Percentiles rank a stretch among this genome's conserved stretches.
These are phyloP conservation scores for Clupea harengus DNA, from an alignment of 2,113 vertebrate species.

Conservation along the genomic window DNA sequence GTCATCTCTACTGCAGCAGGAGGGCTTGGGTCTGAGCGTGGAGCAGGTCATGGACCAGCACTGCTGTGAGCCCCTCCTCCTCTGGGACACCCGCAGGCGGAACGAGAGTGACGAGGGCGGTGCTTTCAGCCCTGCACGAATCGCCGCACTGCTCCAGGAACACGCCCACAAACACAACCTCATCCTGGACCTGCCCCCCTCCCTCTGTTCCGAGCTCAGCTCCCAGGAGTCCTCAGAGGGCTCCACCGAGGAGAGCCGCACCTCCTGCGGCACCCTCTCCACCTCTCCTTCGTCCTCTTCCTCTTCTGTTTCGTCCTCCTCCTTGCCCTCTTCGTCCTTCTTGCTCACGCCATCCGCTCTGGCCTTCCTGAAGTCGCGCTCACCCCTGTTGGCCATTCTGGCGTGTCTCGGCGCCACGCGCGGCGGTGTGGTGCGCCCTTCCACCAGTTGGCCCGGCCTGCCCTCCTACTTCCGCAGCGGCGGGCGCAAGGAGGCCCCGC, in stretches of 20 bases:
- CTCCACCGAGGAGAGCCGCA: slow-evolving; percentile 56
- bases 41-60: slow-evolving; percentile 85
- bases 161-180: slow-evolving; percentile 65
- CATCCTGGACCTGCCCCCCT: slow-evolving; percentile 57
- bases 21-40: slow-evolving; percentile 80
- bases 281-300: slow-evolving; percentile 35
- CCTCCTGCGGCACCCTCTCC: slow-evolving; percentile 45
- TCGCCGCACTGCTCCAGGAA: slow-evolving; percentile 71
- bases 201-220: slow-evolving; percentile 41
- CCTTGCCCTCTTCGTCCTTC: slow-evolving; percentile 60
- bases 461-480: slow-evolving; percentile 81
- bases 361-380: slow-evolving; percentile 85
- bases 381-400: slow-evolving; percentile 75
- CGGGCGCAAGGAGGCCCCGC: slow-evolving; percentile 76
- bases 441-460: slow-evolving; percentile 72
- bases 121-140: slow-evolving; percentile 60
- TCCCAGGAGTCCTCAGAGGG: slow-evolving; percentile 63
- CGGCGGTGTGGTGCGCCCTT: slow-evolving; percentile 56
- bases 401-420: slow-evolving; percentile 80
- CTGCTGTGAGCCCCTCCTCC: slow-evolving; percentile 83
- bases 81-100: slow-evolving; percentile 68
- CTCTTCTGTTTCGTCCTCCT: slow-evolving; percentile 28
- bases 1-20: slow-evolving; percentile 78
- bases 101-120: slow-evolving; percentile 17
- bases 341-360: slow-evolving; percentile 83